phyloP scores from a whole-genome alignment of 1,140 invertebrate genomes.

The Drosophila simulans region DNA sequence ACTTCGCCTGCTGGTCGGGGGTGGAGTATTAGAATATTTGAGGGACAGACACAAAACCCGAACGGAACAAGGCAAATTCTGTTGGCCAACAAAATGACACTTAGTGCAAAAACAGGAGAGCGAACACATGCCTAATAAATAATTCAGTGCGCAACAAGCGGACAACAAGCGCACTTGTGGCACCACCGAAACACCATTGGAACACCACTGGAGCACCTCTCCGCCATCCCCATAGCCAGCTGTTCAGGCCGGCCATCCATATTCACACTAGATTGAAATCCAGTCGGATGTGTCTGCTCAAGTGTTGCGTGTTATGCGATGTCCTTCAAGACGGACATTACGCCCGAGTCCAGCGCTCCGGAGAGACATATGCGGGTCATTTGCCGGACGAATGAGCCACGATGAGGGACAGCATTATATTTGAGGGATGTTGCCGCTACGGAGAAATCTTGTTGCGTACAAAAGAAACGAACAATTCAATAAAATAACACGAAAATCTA shows the following conservation, averaged over 20 bases:
- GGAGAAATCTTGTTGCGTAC: conserved; percentile 11
- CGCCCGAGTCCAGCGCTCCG: conserved; percentile 7
- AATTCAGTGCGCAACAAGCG: conserved; percentile 80
- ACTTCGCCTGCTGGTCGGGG: conserved; percentile 39
- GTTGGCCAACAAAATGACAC: conserved; percentile 73
- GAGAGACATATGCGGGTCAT: conserved; percentile 70
- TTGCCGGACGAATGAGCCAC: conserved; percentile 47
- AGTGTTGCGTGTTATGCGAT: conserved; percentile 66
- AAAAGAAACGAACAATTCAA: conserved; percentile 64
- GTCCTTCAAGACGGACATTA: conserved; percentile 52
- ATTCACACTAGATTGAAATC: conserved; percentile 69
- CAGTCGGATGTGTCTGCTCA: conserved; percentile 72
- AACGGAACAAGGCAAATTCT: conserved; percentile 51
- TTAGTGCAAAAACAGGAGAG: conserved; percentile 72
- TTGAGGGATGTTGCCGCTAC: conserved; percentile 23
- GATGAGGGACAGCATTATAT: conserved; percentile 41
- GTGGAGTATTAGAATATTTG: not conserved
- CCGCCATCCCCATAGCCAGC: conserved; percentile 14
- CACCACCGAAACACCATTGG: conserved; percentile 4
- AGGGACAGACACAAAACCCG: conserved; percentile 20
- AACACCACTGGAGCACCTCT: conserved; percentile 7
- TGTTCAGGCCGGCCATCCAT: conserved; percentile 43
- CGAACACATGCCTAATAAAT: conserved; percentile 81
- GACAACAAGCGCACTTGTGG: conserved; percentile 75
- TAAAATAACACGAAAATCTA: conserved; percentile 62